Percentiles rank a stretch among this genome's conserved stretches.
These are phyloP conservation scores for Ptychoptera albimana DNA, from an alignment of 2,888 invertebrate genomes.

Conservation along the genomic window DNA sequence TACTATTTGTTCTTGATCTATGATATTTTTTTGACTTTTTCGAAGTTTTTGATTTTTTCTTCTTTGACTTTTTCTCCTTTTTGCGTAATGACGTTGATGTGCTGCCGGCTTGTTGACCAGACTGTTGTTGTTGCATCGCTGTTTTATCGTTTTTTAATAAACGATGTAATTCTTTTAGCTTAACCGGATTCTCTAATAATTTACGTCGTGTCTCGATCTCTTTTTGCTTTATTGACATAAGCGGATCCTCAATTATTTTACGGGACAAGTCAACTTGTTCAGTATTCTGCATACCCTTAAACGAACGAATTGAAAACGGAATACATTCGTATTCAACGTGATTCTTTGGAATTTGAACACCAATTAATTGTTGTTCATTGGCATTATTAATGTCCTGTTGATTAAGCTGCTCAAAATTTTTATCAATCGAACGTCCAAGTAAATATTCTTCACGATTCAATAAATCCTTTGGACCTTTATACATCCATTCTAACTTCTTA, in stretches of 20 bases:
- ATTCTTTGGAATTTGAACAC: constrained; percentile 37
- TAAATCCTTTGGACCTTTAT: constrained; percentile 38
- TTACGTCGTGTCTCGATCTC: constrained; percentile 78
- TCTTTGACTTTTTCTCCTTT: constrained; percentile 26
- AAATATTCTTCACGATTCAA: constrained; percentile 75
- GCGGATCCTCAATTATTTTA: constrained; percentile 86
- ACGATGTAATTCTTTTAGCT: constrained; percentile 70
- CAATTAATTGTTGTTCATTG: constrained; percentile 17
- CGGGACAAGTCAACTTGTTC: constrained; percentile 72
- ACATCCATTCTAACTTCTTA: constrained; percentile 75
- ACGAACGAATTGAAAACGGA: constrained; percentile 50
- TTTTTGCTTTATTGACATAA: constrained; percentile 73
- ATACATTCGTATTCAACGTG: constrained; percentile 60
- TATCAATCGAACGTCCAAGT: constrained; percentile 66
- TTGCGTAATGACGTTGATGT: constrained; percentile 20
- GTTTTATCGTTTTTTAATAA: constrained; percentile 47
- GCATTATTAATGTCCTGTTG: constrained; percentile 35
- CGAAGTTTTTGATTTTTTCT: constrained; percentile 18
- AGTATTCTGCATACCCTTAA: constrained; percentile 33
- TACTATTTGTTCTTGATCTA: constrained; percentile 2
- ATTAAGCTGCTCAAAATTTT: constrained; percentile 52
- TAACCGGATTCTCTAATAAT: constrained; percentile 80
- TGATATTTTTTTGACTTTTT: constrained; percentile 20
- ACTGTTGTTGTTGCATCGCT: background rate
- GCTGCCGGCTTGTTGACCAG: constrained; percentile 2